These are phyloP conservation scores for Ahaetulla prasina DNA, from an alignment of 2,113 vertebrate genomes.

Conservation along the genomic window DNA sequence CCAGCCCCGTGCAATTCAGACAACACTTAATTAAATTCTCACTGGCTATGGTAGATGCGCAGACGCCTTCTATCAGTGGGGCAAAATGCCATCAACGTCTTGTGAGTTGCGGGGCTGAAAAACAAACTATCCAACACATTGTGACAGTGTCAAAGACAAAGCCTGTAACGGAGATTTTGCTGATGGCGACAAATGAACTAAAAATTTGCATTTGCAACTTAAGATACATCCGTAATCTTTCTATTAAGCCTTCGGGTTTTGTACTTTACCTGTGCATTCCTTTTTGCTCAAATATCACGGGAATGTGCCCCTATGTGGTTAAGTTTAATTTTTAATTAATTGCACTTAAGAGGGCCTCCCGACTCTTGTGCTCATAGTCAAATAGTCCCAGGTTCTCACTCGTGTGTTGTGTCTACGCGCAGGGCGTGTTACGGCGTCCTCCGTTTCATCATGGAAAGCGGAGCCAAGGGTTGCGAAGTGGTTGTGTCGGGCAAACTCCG, in stretches of 20 bases:
- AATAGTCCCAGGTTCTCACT: rapidly evolving
- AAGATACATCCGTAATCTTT: background rate
- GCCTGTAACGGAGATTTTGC: background rate
- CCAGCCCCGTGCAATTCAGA: background rate
- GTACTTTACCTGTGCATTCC: background rate
- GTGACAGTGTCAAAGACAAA: background rate
- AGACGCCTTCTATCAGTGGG: background rate
- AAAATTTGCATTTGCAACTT: background rate
- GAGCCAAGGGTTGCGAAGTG: slow-evolving; percentile 94
- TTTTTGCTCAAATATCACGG: background rate
- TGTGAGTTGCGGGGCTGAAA: background rate
- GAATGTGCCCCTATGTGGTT: background rate
- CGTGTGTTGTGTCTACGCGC: background rate
- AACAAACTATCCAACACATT: background rate
- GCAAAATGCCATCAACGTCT: background rate
- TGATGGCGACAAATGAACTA: background rate
- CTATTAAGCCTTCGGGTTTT: background rate
- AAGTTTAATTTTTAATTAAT: background rate
- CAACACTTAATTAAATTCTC: background rate
- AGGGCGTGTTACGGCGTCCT: slow-evolving; percentile 97
- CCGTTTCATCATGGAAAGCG: slow-evolving; percentile 99
- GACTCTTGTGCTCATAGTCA: background rate
- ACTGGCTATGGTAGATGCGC: background rate
- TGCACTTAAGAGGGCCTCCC: background rate
- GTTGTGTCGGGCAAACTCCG: slow-evolving; percentile 95